Base-by-base conservation (phyloP, 2,113 vertebrate species). In the Gasterosteus nipponicus region DNA sequence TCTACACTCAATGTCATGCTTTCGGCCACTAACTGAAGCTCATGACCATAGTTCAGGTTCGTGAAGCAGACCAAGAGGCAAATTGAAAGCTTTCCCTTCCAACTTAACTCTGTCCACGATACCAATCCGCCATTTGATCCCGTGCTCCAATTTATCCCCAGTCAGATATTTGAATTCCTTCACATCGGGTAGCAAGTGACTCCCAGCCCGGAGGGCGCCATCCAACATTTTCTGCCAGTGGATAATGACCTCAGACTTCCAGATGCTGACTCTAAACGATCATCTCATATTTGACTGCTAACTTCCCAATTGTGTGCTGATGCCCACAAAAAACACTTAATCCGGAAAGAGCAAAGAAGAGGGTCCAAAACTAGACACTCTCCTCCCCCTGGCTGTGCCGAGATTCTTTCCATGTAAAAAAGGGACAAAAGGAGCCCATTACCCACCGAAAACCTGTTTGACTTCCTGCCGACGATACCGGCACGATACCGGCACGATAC, bases 381-480 rank as follows among this genome's bases (percentile, higher is more conserved):
- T 57, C 19, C 56, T 31, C 35, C 5, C 9, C 10, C 46, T 14
- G 11, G 31, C 44, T 70, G 47, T 18, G 41, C 19, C 54, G 33
- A 74, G 51, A 74, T 77, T 26, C 39, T 71, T 22, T 53, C n/a
- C n/a, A 53, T 53, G 29, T 54, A 70, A 61, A 46, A 46, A 16
- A 46, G 12, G 14, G 44, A 46, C 44, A 7, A 46, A 14, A 46
- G 16, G 15, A 46, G 44, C 14, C 44, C 44, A 46, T 46, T 6
- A 7, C 15, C 44, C 44, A 46, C 15, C 16, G 15, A 46, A 46
- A 46, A 46, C 44, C 5, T 46, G 44, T 46, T 46, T 46, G 44
- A 16, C 44, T 46, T 16, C 15, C 42, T 44, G 41, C 41, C 4
- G 10, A 44, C 41, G 9, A 15, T 44, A 44, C 42, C 42, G 2